Evolutionary conservation across 1,140 invertebrate species (phyloP), one percentile per base, ranked within the genome.

Genomic region (Trachymyrmex cornetzi): DNA sequence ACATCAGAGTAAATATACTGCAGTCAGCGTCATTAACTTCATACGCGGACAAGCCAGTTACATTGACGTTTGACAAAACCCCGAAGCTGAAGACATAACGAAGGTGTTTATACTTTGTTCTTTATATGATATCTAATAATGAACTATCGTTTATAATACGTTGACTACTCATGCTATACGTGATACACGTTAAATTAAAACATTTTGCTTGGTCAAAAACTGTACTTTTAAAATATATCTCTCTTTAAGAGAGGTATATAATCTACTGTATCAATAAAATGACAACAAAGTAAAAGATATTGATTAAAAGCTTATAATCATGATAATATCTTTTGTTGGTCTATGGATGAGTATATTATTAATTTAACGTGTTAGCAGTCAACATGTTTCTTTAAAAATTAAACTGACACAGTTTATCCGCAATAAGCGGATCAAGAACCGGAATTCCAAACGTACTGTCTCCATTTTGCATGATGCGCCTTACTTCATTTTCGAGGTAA

Each of bases 371-470:
- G 19, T 44, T 22, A 5, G 19, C 11, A 12, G 34, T 64, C 63
- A 34, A 66, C 19, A 9, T 19, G 9, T 44, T 22, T 22, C 19
- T 38, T 55, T 1, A 75, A 75, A 38, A 59, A 59, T 3, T 22
- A 24, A 38, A 16, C n/a, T 44, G 34, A 63, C 88, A 80, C 38
- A 92, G 87, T 16, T 2, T 7, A 50, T 50, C 48, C 48, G 80
- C 9, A 0, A 0, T 0, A 19, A 64, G 66, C 5, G 91, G 92
- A 22, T 92, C 91, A 1, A 92, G 66, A 1, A 22, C 4, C 1
- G 91, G 91, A n/a, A 92, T 53, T 11, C 74, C 74, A 0, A 87
- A 22, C 0, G 24, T 30, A 0, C 6, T 0, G 6, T 89, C 53
- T 44, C 90, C 92, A 0, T 27, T 61, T 24, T 12, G 50, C 19